These are phyloP conservation scores for Mystacornis crossleyi DNA, from an alignment of 2,113 vertebrate genomes.

Conservation along the genomic window DNA sequence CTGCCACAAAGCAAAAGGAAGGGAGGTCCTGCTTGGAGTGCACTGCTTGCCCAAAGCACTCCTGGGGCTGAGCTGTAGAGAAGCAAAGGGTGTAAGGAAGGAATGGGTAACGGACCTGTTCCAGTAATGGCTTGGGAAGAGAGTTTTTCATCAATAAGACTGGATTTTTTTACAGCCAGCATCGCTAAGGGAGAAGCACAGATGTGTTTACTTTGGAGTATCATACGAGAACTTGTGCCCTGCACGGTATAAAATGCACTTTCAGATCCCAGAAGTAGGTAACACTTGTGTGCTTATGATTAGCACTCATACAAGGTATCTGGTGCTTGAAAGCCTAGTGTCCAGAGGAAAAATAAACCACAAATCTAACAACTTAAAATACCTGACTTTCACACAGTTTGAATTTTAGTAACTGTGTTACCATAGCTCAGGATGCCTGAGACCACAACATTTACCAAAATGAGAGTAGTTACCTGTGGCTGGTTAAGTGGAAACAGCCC, in stretches of 20 bases:
- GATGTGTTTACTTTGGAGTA: background rate
- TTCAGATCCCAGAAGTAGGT: background rate
- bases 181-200: background rate
- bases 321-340: background rate
- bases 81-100: background rate
- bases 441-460: background rate
- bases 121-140: background rate
- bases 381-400: background rate
- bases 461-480: background rate
- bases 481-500: background rate
- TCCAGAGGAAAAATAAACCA: background rate
- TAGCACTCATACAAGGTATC: background rate
- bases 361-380: background rate
- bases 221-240: background rate
- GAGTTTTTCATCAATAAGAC: background rate
- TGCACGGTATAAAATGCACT: background rate
- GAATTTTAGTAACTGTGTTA: background rate
- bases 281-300: background rate
- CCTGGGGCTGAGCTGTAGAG: background rate
- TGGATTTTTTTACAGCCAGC: background rate
- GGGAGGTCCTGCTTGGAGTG: background rate
- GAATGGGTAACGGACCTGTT: background rate
- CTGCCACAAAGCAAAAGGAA: background rate
- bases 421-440: background rate
- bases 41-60: background rate